phyloP scores from a whole-genome alignment of 2,888 invertebrate genomes.

The Aporophyla lueneburgensis region DNA sequence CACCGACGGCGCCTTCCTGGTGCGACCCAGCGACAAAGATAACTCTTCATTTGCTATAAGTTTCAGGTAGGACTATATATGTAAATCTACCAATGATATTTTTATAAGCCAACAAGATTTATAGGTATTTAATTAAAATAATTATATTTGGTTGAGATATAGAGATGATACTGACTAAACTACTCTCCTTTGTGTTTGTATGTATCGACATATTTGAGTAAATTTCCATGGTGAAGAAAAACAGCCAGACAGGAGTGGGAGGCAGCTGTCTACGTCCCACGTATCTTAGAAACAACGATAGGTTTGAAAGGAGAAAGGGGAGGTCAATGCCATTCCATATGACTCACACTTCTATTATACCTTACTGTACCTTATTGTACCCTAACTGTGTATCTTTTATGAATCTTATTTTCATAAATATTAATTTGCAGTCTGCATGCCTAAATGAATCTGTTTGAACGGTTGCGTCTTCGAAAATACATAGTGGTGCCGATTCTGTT shows the following conservation, averaged over 20 bases:
- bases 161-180: neutral
- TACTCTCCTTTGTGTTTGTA: neutral
- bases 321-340: too few relatives aligned
- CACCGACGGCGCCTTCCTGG: constrained; percentile 98
- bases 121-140: neutral
- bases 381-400: too few relatives aligned
- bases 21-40: constrained; percentile 97
- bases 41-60: constrained; percentile 97
- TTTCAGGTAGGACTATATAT: constrained; percentile 92
- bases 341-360: too few relatives aligned
- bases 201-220: too few relatives aligned
- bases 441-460: neutral
- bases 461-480: neutral
- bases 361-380: too few relatives aligned
- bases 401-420: neutral
- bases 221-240: too few relatives aligned
- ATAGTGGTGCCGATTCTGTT: too few relatives aligned
- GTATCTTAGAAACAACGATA: too few relatives aligned
- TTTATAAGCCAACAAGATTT: too few relatives aligned
- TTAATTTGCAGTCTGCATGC: constrained; percentile 3
- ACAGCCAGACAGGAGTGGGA: too few relatives aligned
- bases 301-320: too few relatives aligned
- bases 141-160: neutral
- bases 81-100: neutral
- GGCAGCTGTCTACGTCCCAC: too few relatives aligned